Evolutionary conservation across 1,140 invertebrate genomes (phyloP).

Genomic region (Atta texana): DNA sequence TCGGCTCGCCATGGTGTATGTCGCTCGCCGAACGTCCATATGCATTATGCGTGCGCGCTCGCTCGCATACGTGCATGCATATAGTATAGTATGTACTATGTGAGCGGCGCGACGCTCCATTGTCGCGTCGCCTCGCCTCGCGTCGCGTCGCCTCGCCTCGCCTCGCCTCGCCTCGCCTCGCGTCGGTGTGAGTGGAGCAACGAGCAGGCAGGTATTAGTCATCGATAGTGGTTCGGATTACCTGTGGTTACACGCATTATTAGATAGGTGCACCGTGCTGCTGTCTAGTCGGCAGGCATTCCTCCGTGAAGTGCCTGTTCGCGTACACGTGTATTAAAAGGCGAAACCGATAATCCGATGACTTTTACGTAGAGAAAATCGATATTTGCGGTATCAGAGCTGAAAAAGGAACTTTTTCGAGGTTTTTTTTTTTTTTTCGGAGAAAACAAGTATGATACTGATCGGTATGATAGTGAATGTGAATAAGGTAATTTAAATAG

Average conservation of each 20-base stretch:
- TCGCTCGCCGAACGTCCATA: slow-evolving; percentile 54
- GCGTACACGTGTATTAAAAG: not conserved
- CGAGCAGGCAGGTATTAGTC: slow-evolving; percentile 52
- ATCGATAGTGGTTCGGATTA: slow-evolving; percentile 79
- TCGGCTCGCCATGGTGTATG: slow-evolving; percentile 56
- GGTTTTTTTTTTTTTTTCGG: not conserved
- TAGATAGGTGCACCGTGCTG: slow-evolving; percentile 70
- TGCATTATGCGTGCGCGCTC: slow-evolving; percentile 64
- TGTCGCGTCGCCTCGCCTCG: slow-evolving; percentile 24
- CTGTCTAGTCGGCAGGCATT: slow-evolving; percentile 39
- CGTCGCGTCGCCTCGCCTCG: not conserved
- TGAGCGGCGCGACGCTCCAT: slow-evolving; percentile 15
- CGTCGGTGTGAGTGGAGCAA: slow-evolving; percentile 27
- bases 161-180: not conserved
- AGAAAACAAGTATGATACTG: not conserved
- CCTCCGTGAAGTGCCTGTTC: slow-evolving; percentile 36
- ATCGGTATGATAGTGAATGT: not conserved
- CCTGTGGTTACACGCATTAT: slow-evolving; percentile 84
- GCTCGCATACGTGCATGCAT: slow-evolving; percentile 35
- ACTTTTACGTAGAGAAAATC: slow-evolving; percentile 15
- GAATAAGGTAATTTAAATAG: too few relatives aligned
- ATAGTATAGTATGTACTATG: not conserved
- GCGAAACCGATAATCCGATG: not conserved
- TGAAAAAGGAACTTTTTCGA: too few relatives aligned
- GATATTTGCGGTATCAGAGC: not conserved